Conservation (phyloP, 2,888 invertebrate species). For the Liopterus haemorrhoidalis region DNA sequence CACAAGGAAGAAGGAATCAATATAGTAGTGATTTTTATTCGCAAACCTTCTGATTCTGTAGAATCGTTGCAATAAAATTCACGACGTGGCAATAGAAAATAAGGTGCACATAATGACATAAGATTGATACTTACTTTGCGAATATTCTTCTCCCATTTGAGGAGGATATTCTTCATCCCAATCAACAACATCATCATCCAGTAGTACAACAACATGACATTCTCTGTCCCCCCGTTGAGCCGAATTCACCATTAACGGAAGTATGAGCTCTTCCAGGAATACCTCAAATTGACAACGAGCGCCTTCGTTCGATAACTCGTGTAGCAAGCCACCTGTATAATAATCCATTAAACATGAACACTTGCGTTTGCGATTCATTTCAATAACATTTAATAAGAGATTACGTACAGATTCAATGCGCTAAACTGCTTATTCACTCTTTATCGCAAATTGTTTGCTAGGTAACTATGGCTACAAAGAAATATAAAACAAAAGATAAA, state of each 20-base stretch:
- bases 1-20: too few species aligned
- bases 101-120: constrained; percentile 1
- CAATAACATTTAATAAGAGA: not conserved
- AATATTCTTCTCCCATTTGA: constrained; percentile 98
- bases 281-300: constrained; percentile 94
- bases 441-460: too few species aligned
- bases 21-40: too few species aligned
- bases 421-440: too few species aligned
- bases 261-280: constrained; percentile 89
- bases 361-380: not conserved
- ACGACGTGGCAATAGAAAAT: not conserved
- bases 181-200: constrained; percentile 93
- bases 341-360: constrained; percentile 17
- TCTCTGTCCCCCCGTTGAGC: constrained; percentile 94
- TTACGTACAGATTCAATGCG: too few species aligned
- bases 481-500: too few species aligned
- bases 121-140: constrained; percentile 65
- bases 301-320: constrained; percentile 99
- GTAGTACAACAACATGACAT: constrained; percentile 91
- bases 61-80: constrained; percentile 12
- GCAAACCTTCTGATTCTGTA: too few species aligned
- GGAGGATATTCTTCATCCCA: constrained; percentile 99
- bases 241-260: constrained; percentile 93
- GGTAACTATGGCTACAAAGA: too few species aligned
- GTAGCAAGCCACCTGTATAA: constrained; percentile 76